Conservation (phyloP, 2,113 vertebrate species). For the Oncorhynchus kisutch region DNA sequence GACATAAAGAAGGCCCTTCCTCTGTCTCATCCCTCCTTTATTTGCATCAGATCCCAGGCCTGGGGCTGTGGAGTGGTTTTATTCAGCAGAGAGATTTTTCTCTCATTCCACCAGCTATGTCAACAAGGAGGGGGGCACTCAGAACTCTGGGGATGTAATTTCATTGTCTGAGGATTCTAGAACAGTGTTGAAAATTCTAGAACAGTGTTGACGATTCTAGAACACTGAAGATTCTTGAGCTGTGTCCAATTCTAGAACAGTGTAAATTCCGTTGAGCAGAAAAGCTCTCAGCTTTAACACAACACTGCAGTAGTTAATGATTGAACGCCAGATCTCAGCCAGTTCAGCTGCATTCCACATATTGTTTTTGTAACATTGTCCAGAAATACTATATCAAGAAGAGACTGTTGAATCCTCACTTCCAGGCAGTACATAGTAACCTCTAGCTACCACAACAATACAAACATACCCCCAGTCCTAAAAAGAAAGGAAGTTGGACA, state of each 20-base stretch:
- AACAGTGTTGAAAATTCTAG: background rate
- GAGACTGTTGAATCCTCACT: background rate
- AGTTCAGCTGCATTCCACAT: constrained; percentile 43
- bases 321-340: constrained; percentile 19
- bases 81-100: constrained; percentile 26
- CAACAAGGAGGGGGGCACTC: background rate
- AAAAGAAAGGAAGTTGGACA: too few species aligned
- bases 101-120: constrained; percentile 23
- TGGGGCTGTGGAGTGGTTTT: constrained; percentile 43
- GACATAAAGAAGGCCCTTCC: constrained; percentile 35
- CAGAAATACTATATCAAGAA: background rate
- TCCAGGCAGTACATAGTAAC: background rate
- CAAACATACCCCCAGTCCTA: too few species aligned
- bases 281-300: background rate
- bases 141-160: too few species aligned
- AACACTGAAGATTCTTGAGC: background rate
- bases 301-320: constrained; percentile 46
- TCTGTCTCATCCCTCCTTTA: constrained; percentile 55
- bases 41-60: constrained; percentile 36
- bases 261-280: background rate
- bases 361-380: constrained; percentile 16
- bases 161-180: too few species aligned
- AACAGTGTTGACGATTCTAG: background rate
- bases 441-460: background rate
- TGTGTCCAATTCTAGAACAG: background rate